These are phyloP conservation scores for Eupithecia subumbrata DNA, from an alignment of 2,888 invertebrate species.

Conservation along the genomic window DNA sequence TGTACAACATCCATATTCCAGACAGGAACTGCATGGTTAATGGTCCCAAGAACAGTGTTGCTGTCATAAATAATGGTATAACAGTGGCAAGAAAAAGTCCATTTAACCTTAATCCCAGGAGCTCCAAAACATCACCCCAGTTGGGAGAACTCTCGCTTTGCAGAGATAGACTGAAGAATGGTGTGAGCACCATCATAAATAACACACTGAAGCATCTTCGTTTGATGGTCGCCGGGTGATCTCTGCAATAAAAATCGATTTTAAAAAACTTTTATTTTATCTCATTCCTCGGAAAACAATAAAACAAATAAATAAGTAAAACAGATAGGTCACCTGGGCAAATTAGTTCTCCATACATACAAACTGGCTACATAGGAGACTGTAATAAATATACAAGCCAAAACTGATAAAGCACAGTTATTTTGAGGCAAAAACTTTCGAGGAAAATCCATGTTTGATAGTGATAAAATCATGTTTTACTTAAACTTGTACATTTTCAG, in stretches of 20 bases:
- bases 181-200: slow-evolving; percentile 91
- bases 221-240: slow-evolving; percentile 95
- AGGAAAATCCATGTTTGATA: slow-evolving; percentile 36
- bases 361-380: slow-evolving; percentile 93
- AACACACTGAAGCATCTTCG: slow-evolving; percentile 93
- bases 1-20: slow-evolving; percentile 87
- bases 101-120: slow-evolving; percentile 89
- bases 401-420: slow-evolving; percentile 85
- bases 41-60: slow-evolving; percentile 93
- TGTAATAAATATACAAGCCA: slow-evolving; percentile 90
- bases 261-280: background rate
- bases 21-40: slow-evolving; percentile 88
- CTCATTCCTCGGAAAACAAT: background rate
- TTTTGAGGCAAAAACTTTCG: slow-evolving; percentile 56
- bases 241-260: slow-evolving; percentile 81
- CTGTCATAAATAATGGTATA: slow-evolving; percentile 91
- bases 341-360: slow-evolving; percentile 92
- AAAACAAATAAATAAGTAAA: background rate
- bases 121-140: slow-evolving; percentile 86
- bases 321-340: slow-evolving; percentile 84
- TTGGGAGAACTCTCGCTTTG: slow-evolving; percentile 85
- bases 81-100: slow-evolving; percentile 90
- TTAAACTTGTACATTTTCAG: background rate
- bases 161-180: slow-evolving; percentile 90
- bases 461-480: background rate